A percentile compares a stretch with the other conserved stretches of the same genome.
phyloP scores from a whole-genome alignment of 2,888 invertebrate species.

The Colletes collaris region DNA sequence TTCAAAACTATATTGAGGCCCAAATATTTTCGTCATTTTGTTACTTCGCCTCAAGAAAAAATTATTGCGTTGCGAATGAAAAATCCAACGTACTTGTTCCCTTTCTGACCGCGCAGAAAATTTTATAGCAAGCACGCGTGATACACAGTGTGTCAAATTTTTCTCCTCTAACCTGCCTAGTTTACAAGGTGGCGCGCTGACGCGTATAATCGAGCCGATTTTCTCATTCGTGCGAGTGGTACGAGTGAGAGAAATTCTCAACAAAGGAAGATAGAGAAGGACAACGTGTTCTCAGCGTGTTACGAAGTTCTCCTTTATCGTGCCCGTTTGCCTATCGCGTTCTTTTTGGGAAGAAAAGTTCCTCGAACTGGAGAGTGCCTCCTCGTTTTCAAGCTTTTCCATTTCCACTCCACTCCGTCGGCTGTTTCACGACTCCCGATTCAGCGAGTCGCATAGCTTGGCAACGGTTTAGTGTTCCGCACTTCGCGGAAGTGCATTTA shows the following conservation, averaged over 20 bases:
- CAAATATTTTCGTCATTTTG: no score
- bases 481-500: constrained; percentile 65
- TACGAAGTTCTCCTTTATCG: constrained; percentile 39
- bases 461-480: constrained; percentile 61
- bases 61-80: no score
- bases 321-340: constrained; percentile 37
- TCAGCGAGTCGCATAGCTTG: constrained; percentile 60
- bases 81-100: no score
- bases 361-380: constrained; percentile 46
- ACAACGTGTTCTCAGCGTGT: constrained; percentile 42
- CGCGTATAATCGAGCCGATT: constrained; percentile 44
- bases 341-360: constrained; percentile 53
- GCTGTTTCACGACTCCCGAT: constrained; percentile 57
- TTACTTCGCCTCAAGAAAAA: no score
- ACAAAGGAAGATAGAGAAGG: background rate
- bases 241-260: background rate
- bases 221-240: background rate
- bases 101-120: no score
- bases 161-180: background rate
- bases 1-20: no score
- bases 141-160: background rate
- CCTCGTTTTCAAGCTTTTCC: constrained; percentile 64
- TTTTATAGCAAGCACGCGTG: no score
- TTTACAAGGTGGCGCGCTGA: constrained; percentile 9
- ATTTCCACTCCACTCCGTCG: constrained; percentile 57